phyloP scores from a whole-genome alignment of 1,140 invertebrate genomes.

The Sitobion miscanthi region DNA sequence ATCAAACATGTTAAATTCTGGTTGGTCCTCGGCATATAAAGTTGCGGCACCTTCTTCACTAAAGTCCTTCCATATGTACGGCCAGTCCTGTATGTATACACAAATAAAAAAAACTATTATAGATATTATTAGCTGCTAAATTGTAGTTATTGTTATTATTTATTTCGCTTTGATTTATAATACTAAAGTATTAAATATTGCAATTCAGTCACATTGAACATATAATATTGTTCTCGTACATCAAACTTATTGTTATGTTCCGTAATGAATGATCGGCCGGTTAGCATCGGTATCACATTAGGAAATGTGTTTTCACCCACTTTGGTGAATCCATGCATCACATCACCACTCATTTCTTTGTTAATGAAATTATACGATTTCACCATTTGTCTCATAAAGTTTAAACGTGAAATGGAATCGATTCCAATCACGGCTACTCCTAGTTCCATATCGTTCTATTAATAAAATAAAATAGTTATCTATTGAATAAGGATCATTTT shows the following conservation, averaged over 20 bases:
- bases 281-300: conserved; percentile 63
- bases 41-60: conserved; percentile 71
- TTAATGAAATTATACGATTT: conserved; percentile 64
- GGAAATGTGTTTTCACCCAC: conserved; percentile 65
- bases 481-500: not conserved
- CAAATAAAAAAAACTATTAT: conserved; percentile 39
- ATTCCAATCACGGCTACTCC: conserved; percentile 63
- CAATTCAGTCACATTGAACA: not conserved
- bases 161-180: not conserved
- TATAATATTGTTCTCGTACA: conserved; percentile 59
- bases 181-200: not conserved
- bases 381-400: conserved; percentile 68
- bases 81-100: conserved; percentile 70
- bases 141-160: not conserved
- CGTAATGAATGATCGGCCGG: conserved; percentile 58
- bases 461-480: conserved; percentile 23
- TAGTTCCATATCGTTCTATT: conserved; percentile 58
- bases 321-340: conserved; percentile 64
- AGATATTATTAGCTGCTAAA: not conserved
- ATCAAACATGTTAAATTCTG: conserved; percentile 63
- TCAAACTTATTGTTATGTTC: conserved; percentile 49
- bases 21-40: conserved; percentile 63
- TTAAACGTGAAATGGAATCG: conserved; percentile 69
- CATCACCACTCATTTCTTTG: conserved; percentile 62
- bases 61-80: conserved; percentile 81